Evolutionary conservation across 2,888 invertebrate genomes (phyloP).

Genomic region (Isoperla grammatica): DNA sequence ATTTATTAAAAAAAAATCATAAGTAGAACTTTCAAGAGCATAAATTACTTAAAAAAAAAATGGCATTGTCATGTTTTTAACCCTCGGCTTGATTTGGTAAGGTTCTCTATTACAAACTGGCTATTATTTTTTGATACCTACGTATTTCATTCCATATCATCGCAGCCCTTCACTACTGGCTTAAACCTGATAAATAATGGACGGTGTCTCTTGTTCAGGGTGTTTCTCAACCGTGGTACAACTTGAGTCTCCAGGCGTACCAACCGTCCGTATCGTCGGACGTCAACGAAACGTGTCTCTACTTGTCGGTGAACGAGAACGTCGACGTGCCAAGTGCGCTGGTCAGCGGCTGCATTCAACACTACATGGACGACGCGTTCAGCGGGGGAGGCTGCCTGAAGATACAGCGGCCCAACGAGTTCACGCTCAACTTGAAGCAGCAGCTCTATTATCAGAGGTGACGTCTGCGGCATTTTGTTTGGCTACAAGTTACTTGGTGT

Average conservation of each 20-base stretch:
- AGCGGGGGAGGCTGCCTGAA: constrained; percentile 37
- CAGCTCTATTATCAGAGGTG: constrained; percentile 22
- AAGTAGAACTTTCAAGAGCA: too few relatives aligned
- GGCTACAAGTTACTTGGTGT: constrained; percentile 21
- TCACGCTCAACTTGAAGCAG: not conserved
- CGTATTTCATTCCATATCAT: too few relatives aligned
- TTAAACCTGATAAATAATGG: too few relatives aligned
- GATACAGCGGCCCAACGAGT: constrained; percentile 20
- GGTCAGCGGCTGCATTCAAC: constrained; percentile 26
- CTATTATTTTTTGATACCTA: too few relatives aligned
- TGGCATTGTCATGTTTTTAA: too few relatives aligned
- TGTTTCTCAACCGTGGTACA: constrained; percentile 51
- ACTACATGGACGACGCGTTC: constrained; percentile 32
- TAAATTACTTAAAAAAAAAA: too few relatives aligned
- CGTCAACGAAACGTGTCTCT: constrained; percentile 1
- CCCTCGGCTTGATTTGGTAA: too few relatives aligned
- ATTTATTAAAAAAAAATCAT: too few relatives aligned
- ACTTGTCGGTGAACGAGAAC: not conserved
- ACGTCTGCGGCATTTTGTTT: constrained; percentile 35
- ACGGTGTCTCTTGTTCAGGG: constrained; percentile 39
- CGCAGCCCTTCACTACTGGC: too few relatives aligned
- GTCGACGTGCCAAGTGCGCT: not conserved
- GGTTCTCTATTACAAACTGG: too few relatives aligned
- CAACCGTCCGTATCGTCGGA: constrained; percentile 44
- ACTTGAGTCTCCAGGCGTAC: constrained; percentile 54